Evolutionary conservation across 1,140 invertebrate species (phyloP), one percentile per base, ranked within the genome.

Genomic region (Subanguina moxae): DNA sequence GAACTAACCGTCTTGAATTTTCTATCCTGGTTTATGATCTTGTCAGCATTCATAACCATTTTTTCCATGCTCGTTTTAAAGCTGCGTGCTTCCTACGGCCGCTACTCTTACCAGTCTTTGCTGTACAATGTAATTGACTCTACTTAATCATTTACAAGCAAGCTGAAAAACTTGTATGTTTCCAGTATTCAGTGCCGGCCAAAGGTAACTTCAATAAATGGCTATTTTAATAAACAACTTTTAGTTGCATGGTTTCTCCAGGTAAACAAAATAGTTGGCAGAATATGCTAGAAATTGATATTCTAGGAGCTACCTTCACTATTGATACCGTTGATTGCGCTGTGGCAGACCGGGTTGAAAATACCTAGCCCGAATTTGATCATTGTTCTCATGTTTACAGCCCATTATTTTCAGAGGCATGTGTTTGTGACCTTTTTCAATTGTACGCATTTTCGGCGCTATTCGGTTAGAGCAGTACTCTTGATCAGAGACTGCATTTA

Each of bases 401-500:
- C 32, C 7, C 73, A 74, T 43, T 74, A 74, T 23, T 70, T 74
- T 64, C 73, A 74, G 27, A 58, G 73, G 75, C 73, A n/a, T 21
- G 25, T 21, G 25, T 70, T n/a, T n/a, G n/a, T n/a, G n/a, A n/a
- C n/a, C n/a, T n/a, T n/a, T n/a, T n/a, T n/a, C n/a, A n/a, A n/a
- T n/a, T n/a, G n/a, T n/a, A n/a, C n/a, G n/a, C n/a, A n/a, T n/a
- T n/a, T n/a, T n/a, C n/a, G n/a, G n/a, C n/a, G n/a, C n/a, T n/a
- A n/a, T n/a, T n/a, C n/a, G n/a, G n/a, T n/a, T n/a, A n/a, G n/a
- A n/a, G n/a, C n/a, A n/a, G n/a, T n/a, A n/a, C n/a, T n/a, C n/a
- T n/a, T n/a, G n/a, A n/a, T n/a, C n/a, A n/a, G n/a, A n/a, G n/a
- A n/a, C n/a, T n/a, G n/a, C n/a, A n/a, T n/a, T n/a, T n/a, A n/a